Conservation (phyloP, 2,113 vertebrate genomes). For the Hyaena hyaena region DNA sequence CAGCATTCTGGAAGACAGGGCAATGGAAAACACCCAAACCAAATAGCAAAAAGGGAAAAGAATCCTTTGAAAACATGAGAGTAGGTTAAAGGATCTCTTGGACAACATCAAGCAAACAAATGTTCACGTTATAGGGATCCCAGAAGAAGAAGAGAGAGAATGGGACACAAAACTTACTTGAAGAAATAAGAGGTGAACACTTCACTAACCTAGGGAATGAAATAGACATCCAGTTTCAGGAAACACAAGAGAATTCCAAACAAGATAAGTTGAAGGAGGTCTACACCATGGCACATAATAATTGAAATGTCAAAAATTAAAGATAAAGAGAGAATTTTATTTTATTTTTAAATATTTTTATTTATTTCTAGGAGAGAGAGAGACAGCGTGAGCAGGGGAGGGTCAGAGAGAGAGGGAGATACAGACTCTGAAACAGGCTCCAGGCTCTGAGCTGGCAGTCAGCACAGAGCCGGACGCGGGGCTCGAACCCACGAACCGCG, state of each 20-base stretch:
- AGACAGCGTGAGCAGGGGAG: no score
- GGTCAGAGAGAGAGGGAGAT: no score
- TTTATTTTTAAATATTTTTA: no score
- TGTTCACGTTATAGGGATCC: background rate
- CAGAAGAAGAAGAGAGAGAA: background rate
- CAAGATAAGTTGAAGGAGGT: background rate
- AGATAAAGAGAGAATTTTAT: background rate
- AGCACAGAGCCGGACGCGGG: no score
- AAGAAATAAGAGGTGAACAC: background rate
- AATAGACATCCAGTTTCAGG: background rate
- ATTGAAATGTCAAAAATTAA: background rate
- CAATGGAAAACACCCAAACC: background rate
- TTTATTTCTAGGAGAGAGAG: no score
- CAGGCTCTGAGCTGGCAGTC: no score
- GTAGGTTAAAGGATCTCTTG: background rate
- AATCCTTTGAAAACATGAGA: background rate
- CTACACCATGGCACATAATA: background rate
- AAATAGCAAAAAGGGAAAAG: background rate
- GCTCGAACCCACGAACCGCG: no score
- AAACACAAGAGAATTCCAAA: background rate
- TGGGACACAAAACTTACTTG: background rate
- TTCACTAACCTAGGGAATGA: background rate
- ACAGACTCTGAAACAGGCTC: no score
- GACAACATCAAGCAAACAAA: background rate
- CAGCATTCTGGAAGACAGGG: background rate